A percentile compares a stretch with the other conserved stretches of the same genome.
Evolutionary conservation across 2,113 vertebrate species (phyloP).

Genomic region (Saccopteryx bilineata): DNA sequence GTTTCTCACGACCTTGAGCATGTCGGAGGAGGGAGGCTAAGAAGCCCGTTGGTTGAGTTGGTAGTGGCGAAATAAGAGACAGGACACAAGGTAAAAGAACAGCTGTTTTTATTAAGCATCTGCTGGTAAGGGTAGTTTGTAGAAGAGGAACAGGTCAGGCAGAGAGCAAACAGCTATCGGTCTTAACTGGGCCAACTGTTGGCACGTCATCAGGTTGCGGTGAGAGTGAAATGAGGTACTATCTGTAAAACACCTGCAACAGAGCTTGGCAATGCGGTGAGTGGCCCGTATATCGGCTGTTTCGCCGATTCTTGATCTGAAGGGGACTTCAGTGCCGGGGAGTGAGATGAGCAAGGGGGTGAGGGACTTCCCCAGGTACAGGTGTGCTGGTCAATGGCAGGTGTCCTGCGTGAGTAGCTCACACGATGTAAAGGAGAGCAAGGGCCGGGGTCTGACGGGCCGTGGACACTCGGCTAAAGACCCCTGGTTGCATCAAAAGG

Average conservation of each 20-base stretch:
- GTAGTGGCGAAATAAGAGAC: neutral
- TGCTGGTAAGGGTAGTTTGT: constrained; percentile 78
- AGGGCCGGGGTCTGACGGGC: neutral
- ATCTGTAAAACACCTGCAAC: neutral
- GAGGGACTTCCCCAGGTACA: neutral
- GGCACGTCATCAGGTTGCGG: neutral
- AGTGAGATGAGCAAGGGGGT: neutral
- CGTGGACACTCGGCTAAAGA: neutral
- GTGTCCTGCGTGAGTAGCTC: neutral
- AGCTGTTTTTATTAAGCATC: no score
- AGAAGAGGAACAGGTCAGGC: constrained; percentile 85
- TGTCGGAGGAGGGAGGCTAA: neutral
- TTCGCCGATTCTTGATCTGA: neutral
- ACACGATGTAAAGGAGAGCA: neutral
- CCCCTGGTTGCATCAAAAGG: neutral
- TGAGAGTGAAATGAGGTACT: neutral
- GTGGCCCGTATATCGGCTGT: neutral
- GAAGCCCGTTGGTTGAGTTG: neutral
- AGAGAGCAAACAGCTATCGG: constrained; percentile 68
- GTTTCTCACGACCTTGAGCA: neutral
- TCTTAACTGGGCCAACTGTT: neutral
- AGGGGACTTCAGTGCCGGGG: neutral
- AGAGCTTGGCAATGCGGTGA: neutral
- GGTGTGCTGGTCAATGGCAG: no score
- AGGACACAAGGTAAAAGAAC: neutral